These are phyloP conservation scores for Symphodus melops DNA, from an alignment of 2,113 vertebrate genomes.

Conservation along the genomic window DNA sequence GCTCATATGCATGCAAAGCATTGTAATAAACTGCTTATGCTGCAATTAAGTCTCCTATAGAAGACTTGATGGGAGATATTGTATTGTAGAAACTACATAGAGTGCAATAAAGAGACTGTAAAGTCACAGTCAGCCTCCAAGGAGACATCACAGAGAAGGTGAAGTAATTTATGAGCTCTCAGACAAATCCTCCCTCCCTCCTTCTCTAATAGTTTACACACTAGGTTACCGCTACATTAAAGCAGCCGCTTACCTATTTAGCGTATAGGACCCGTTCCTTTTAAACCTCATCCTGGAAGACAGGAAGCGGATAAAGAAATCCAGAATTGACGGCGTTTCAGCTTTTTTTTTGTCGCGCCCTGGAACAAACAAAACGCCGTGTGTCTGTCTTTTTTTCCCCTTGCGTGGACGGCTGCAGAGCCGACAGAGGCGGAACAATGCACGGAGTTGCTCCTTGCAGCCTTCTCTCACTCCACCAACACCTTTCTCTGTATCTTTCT, in stretches of 20 bases:
- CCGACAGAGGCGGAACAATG: constrained; percentile 60
- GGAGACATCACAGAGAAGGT: neutral
- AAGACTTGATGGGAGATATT: neutral
- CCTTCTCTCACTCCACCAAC: constrained; percentile 42
- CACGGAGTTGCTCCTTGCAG: constrained; percentile 33
- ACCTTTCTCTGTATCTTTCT: constrained; percentile 27
- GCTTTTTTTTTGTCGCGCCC: constrained; percentile 42
- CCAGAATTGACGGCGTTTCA: constrained; percentile 73
- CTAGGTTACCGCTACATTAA: constrained; percentile 27
- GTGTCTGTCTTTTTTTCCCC: neutral
- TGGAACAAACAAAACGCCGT: constrained; percentile 27
- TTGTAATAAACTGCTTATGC: neutral
- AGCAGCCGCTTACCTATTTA: constrained; percentile 73
- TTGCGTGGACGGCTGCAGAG: constrained; percentile 23
- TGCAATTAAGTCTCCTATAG: too few species aligned
- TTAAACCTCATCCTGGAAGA: constrained; percentile 82
- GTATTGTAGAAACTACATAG: neutral
- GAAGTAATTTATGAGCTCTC: constrained; percentile 34
- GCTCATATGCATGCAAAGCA: too few species aligned
- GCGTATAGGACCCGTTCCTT: constrained; percentile 80
- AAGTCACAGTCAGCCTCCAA: neutral
- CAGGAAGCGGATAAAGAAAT: constrained; percentile 81
- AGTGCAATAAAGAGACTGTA: neutral
- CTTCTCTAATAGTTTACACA: constrained; percentile 7
- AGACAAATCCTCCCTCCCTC: neutral